These are phyloP conservation scores for Ptychodera flava DNA, from an alignment of 35 echinoderm and acorn worm species.

Conservation along the genomic window DNA sequence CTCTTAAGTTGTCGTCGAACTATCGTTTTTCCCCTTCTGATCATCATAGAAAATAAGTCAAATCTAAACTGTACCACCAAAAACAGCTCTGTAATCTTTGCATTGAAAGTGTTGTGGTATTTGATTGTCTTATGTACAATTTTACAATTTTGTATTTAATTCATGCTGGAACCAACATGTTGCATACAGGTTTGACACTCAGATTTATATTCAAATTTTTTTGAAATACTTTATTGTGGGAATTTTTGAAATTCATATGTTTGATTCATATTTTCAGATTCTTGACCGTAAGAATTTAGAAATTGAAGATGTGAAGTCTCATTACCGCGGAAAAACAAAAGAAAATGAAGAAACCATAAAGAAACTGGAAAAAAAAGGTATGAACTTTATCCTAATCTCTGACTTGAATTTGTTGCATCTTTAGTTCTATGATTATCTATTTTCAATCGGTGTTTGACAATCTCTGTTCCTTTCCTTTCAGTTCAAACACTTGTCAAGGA, in stretches of 20 bases:
- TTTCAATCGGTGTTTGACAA: background rate
- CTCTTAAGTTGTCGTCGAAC: too few species aligned
- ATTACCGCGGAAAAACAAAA: conserved; percentile 74
- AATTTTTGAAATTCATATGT: background rate
- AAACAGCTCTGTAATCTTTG: too few species aligned
- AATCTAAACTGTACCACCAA: too few species aligned
- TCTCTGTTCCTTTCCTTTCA: conserved; percentile 20
- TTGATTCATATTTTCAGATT: conserved; percentile 43
- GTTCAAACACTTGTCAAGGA: conserved; percentile 58
- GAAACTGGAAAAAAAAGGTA: conserved; percentile 94
- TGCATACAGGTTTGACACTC: background rate
- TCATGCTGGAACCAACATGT: background rate
- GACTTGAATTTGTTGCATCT: background rate
- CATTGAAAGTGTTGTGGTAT: too few species aligned
- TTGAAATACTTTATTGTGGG: background rate
- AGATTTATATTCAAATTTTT: background rate
- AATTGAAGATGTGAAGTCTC: conserved; percentile 88
- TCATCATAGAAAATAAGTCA: too few species aligned
- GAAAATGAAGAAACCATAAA: conserved; percentile 78
- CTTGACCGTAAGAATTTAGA: conserved; percentile 92
- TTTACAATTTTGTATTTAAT: background rate
- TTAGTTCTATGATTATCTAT: background rate
- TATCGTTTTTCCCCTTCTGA: too few species aligned
- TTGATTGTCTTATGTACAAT: background rate
- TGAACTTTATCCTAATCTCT: background rate